phyloP scores from a whole-genome alignment of 1,140 invertebrate species.

The Cardiocondyla obscurior region DNA sequence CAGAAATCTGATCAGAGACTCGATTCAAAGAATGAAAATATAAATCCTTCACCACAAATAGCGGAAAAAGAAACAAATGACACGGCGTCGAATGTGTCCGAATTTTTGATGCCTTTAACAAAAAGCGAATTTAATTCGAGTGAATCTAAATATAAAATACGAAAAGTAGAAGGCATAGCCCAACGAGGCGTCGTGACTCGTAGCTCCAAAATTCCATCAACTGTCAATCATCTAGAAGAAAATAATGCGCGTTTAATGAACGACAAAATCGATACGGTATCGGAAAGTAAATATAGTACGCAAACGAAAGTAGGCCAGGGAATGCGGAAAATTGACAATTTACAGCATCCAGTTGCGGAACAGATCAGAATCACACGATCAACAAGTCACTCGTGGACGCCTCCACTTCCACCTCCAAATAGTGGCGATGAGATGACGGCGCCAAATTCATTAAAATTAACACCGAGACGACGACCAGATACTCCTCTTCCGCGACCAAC shows the following conservation, averaged over 20 bases:
- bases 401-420: background rate
- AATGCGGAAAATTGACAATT: constrained; percentile 27
- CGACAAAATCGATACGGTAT: background rate
- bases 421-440: background rate
- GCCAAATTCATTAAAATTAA: background rate
- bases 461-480: constrained; percentile 66
- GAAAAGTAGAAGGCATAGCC: background rate
- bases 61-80: background rate
- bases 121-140: constrained; percentile 13
- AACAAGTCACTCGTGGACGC: constrained; percentile 20
- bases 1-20: constrained; percentile 5
- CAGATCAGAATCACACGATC: constrained; percentile 62
- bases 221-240: constrained; percentile 2
- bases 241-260: background rate
- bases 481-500: constrained; percentile 70
- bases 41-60: background rate
- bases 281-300: background rate
- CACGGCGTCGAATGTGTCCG: background rate
- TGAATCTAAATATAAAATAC: background rate
- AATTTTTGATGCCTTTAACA: background rate
- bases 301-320: constrained; percentile 13
- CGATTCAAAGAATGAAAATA: constrained; percentile 21
- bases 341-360: constrained; percentile 17
- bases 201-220: constrained; percentile 10
- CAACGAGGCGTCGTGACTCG: background rate